Base-by-base conservation (phyloP, 1,140 invertebrate genomes). In the Manduca sexta region DNA sequence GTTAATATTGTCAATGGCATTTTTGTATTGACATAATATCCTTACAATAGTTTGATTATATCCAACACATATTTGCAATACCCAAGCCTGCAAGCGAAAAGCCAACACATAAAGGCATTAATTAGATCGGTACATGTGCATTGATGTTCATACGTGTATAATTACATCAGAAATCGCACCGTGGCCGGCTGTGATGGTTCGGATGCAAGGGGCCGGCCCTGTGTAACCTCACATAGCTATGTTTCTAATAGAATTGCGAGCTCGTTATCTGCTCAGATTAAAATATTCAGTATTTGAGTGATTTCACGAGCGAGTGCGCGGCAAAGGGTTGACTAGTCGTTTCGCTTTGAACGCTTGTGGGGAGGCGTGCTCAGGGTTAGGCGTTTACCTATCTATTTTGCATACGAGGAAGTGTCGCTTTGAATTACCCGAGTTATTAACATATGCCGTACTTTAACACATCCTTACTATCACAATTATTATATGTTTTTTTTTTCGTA, bases 241-340 rank as follows among this genome's bases (percentile, higher is more conserved):
- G 80, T 81, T 81, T 74, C 75, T 83, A 84, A 84, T 81, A 84
- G 79, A 83, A 85, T 85, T 82, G 78, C 74, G 72, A 85, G 75
- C 82, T 85, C 79, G 82, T 85, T 85, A 85, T 85, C 77, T 85
- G 78, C 70, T 75, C 79, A 83, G 82, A 85, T 85, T 85, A 84
- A 84, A 84, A 84, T 84, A 84, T 84, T 84, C 77, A 84, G 79
- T 81, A 84, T 84, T 84, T 84, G 81, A 84, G 81, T 83, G 81
- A 85, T 85, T 85, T 85, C 79, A 85, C 81, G 81, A 83, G 68
- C 72, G 81, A 85, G 75, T 83, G 81, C 69, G 69, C 77, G 79
- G 67, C 76, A 85, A 85, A 85, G 81, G 81, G 81, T 84, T 83
- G 77, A 75, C 79, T 81, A 80, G 75, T 77, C 78, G 78, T 66